Conservation (phyloP, 2,888 invertebrate species). For the Campoletis raptor region DNA sequence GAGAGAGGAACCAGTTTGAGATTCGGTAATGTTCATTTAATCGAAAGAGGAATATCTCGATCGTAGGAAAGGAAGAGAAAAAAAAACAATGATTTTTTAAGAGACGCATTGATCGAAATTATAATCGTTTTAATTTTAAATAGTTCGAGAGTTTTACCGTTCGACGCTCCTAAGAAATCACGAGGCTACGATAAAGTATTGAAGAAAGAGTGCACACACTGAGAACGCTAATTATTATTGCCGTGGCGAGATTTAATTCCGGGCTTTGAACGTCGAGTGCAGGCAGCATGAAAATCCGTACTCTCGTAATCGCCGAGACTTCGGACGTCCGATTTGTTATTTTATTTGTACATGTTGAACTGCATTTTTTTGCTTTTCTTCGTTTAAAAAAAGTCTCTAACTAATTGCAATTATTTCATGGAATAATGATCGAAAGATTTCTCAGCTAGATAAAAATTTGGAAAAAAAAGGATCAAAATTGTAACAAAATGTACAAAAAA, state of each 20-base stretch:
- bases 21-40: constrained; percentile 31
- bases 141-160: constrained; percentile 36
- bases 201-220: constrained; percentile 14
- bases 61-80: neutral
- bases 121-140: constrained; percentile 16
- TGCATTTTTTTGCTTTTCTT: no score
- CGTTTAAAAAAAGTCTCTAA: neutral
- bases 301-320: constrained; percentile 55
- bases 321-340: constrained; percentile 47
- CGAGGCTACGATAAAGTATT: neutral
- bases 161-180: constrained; percentile 1
- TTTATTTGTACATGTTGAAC: neutral
- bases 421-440: neutral
- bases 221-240: constrained; percentile 57
- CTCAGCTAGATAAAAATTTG: neutral
- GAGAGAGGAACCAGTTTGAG: constrained; percentile 49
- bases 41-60: constrained; percentile 11
- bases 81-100: neutral
- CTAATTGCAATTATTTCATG: neutral
- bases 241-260: constrained; percentile 61
- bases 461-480: neutral
- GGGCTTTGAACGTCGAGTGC: constrained; percentile 46
- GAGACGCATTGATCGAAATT: neutral
- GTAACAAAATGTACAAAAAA: no score
- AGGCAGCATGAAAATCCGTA: constrained; percentile 57